Conservation (phyloP, 2,113 vertebrate species). For the Piaya cayana region DNA sequence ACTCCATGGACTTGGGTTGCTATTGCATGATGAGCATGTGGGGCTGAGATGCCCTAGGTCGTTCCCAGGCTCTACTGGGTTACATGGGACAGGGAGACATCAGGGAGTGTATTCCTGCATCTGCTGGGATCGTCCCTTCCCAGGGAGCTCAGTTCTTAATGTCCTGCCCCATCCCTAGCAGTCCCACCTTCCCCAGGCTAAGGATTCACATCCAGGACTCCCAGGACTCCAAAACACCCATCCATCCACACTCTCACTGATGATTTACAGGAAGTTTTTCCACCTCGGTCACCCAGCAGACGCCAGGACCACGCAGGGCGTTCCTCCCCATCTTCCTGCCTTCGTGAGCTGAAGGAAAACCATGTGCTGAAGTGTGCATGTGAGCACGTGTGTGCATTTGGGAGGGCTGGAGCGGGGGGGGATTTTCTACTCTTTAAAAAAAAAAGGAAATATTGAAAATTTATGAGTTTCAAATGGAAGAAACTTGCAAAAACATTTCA, state of each 20-base stretch:
- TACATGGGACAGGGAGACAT: neutral
- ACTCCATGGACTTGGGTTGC: no score
- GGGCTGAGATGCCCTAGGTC: neutral
- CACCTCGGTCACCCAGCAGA: neutral
- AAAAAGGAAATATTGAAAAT: neutral
- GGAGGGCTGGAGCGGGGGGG: neutral
- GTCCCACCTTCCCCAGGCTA: fast-evolving
- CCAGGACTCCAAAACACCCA: neutral
- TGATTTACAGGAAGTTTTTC: neutral
- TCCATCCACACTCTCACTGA: neutral
- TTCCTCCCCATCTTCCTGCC: slow-evolving; percentile 23
- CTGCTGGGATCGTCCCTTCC: neutral
- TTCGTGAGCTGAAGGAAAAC: neutral
- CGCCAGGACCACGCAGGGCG: neutral
- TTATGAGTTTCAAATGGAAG: neutral
- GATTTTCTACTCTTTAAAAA: neutral
- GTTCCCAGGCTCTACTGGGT: neutral
- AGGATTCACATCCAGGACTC: neutral
- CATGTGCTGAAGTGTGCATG: fast-evolving
- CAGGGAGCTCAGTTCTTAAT: neutral
- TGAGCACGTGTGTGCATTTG: neutral
- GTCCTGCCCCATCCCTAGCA: neutral
- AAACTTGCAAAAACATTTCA: neutral
- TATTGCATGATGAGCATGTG: fast-evolving
- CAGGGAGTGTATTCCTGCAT: fast-evolving